A percentile compares a stretch with the other conserved stretches of the same genome.
These are phyloP conservation scores for Hypomecis atomaria DNA, from an alignment of 2,888 invertebrate species.

Conservation along the genomic window DNA sequence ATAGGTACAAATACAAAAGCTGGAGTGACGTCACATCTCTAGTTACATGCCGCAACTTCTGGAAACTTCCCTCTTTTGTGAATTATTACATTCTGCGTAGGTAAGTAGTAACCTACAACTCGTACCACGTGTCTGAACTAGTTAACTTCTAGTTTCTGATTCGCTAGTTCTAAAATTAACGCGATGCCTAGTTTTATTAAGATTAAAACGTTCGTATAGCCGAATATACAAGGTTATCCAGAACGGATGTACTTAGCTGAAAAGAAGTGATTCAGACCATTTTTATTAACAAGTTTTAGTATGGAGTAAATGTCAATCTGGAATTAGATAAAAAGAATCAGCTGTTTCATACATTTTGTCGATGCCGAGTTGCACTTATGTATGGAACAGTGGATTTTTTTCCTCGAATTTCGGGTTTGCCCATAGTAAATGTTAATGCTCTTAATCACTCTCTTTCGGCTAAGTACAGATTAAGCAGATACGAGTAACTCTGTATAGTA, in stretches of 20 bases:
- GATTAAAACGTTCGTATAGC: not conserved
- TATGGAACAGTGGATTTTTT: too few species aligned
- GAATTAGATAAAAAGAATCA: too few species aligned
- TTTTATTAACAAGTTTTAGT: not conserved
- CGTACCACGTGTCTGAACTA: slow-evolving; percentile 6
- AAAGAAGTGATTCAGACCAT: not conserved
- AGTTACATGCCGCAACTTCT: not conserved
- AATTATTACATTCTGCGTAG: slow-evolving; percentile 11
- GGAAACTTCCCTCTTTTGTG: slow-evolving; percentile 6
- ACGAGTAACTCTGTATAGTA: too few species aligned
- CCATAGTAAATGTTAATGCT: too few species aligned
- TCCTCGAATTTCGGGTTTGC: too few species aligned
- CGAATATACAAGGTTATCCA: too few species aligned
- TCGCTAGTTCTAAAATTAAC: not conserved
- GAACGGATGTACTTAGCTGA: too few species aligned
- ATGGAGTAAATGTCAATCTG: too few species aligned
- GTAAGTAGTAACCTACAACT: not conserved
- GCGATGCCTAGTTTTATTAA: not conserved
- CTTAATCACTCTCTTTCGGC: too few species aligned
- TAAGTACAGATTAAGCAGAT: too few species aligned
- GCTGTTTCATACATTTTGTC: too few species aligned
- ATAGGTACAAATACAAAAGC: not conserved
- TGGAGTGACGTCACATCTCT: not conserved
- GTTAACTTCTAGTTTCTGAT: not conserved
- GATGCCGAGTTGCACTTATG: too few species aligned